These are phyloP conservation scores for Pseudopipra pipra DNA, from an alignment of 2,113 vertebrate genomes.

Conservation along the genomic window DNA sequence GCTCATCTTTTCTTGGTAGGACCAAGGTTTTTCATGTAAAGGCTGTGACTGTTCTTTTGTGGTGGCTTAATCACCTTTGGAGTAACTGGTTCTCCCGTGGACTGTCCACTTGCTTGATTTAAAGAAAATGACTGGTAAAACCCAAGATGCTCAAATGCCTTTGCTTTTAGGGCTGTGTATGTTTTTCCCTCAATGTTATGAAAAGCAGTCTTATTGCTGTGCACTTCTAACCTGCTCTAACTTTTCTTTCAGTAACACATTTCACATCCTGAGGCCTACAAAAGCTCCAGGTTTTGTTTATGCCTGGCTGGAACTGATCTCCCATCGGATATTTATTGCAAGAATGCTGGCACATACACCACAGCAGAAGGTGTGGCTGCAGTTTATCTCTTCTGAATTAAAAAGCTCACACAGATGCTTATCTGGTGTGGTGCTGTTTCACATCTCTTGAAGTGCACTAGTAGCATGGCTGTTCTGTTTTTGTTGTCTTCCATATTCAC, in stretches of 20 bases:
- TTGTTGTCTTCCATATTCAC: constrained; percentile 22
- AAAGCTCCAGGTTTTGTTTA: constrained; percentile 99
- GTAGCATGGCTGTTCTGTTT: constrained; percentile 31
- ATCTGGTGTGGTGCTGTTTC: constrained; percentile 29
- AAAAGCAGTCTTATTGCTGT: background rate
- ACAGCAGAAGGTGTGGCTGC: constrained; percentile 95
- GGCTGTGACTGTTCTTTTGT: background rate
- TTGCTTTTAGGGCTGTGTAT: constrained; percentile 23
- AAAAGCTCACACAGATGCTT: constrained; percentile 5
- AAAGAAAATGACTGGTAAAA: background rate
- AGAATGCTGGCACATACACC: constrained; percentile 99
- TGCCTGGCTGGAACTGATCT: constrained; percentile 98
- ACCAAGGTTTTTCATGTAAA: background rate
- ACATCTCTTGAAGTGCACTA: background rate
- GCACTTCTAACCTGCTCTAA: constrained; percentile 58
- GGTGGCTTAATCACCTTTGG: background rate
- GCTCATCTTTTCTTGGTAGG: background rate
- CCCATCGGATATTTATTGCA: constrained; percentile 98
- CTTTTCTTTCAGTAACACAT: constrained; percentile 91
- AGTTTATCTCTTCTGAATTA: constrained; percentile 73
- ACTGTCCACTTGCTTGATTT: constrained; percentile 5
- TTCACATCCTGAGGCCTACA: constrained; percentile 98
- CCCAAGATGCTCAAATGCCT: constrained; percentile 39
- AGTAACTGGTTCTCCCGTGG: background rate
- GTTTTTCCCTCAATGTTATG: background rate